Base-by-base conservation (phyloP, 2,888 invertebrate genomes). In the Orthosia gracilis region DNA sequence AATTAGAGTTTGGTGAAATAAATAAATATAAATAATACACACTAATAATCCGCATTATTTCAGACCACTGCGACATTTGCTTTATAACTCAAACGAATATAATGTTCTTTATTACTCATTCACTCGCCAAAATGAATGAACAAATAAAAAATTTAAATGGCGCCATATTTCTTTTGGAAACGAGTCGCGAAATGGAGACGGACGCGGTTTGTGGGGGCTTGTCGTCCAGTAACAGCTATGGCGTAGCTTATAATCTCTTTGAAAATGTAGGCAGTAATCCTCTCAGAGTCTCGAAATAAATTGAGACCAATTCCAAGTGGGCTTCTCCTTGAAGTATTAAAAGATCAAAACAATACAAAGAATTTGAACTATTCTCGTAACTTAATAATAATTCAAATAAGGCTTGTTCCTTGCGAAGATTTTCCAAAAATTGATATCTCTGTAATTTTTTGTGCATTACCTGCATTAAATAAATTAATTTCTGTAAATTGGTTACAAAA, bases 121-220 rank as follows among this genome's bases (percentile, higher is more conserved):
- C 78, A 68, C 76, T 70, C 67, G 69, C 79, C 70, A 75, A 69
- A 82, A 84, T 84, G 84, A 85, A 84, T 82, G 79, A 82, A 80
- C 78, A 83, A 83, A 83, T 80, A 83, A 84, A 86, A 85, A 78
- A 65, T 65, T 82, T 85, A 80, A 87, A 87, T 76, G 73, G 67
- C 73, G 71, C 73, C 76, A 85, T 87, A 87, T 84, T 85, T 86
- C 83, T 86, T 82, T 58, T 76, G 74, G 63, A 80, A 87, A 80
- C 80, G 82, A 82, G 78, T 79, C 73, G 74, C 80, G 74, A 69
- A 88, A 88, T 85, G 73, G 73, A 82, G 80, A 84, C 70, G 69
- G 78, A 75, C 75, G 80, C 76, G 72, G 84, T 79, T 76, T 63
- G 55, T 73, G 7, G 13, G 4, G 52, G 31, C 3, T 26, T 52